A percentile compares a stretch with the other conserved stretches of the same genome.
phyloP scores from a whole-genome alignment of 2,113 vertebrate species.

The Indicator maculatus region DNA sequence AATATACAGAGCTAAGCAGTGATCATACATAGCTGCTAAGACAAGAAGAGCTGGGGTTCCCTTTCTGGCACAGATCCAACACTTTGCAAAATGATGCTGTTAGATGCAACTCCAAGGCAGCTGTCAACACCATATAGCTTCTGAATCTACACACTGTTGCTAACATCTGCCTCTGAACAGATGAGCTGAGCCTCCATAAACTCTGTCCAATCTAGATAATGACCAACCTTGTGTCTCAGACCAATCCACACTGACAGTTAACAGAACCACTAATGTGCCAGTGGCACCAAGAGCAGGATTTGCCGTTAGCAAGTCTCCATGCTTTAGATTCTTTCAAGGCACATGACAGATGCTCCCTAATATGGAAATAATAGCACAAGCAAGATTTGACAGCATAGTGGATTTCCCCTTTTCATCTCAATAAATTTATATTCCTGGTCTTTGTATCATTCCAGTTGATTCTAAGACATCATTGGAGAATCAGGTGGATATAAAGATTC shows the following conservation, averaged over 20 bases:
- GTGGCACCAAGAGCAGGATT: background rate
- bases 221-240: background rate
- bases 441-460: background rate
- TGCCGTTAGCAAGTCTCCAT: background rate
- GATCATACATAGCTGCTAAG: background rate
- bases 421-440: background rate
- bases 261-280: background rate
- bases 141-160: background rate
- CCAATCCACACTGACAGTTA: background rate
- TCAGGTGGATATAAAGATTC: background rate
- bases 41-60: constrained; percentile 24
- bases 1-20: constrained; percentile 13
- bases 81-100: constrained; percentile 18
- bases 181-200: background rate
- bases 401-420: background rate
- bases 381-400: background rate
- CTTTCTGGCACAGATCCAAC: background rate
- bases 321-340: background rate
- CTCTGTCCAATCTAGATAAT: background rate
- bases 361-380: background rate
- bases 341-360: background rate
- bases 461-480: background rate
- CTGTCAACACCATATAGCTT: constrained; percentile 51
- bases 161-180: constrained; percentile 1
- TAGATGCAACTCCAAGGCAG: constrained; percentile 6